Evolutionary conservation across 2,113 vertebrate species (phyloP), one percentile per base, ranked within the genome.

Genomic region (Prinia subflava): DNA sequence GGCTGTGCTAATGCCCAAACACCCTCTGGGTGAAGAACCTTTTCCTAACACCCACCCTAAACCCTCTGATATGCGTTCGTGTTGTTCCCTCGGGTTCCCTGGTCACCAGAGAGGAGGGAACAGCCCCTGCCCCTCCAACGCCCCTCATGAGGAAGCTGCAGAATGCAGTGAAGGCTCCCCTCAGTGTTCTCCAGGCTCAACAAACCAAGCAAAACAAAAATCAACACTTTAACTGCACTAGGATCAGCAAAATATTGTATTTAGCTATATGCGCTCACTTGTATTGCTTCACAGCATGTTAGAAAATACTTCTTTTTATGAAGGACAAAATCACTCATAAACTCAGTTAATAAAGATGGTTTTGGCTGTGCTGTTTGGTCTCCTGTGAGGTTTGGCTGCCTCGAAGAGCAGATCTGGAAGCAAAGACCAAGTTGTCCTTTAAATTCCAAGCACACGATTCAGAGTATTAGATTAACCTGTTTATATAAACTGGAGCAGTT

Each of bases 241-340:
- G 37, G 50, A 60, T 19, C 59, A 53, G 41, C 20, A 42, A 65
- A 73, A 19, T 24, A 39, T 1, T 28, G 30, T 3, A 7, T 68
- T n/a, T 52, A n/a, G 55, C 21, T 4, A 13, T 4, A 20, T 31
- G 25, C 0, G 0, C 33, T 52, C 33, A 2, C 33, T 11, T 46
- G 23, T 23, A 1, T 37, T 37, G 8, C 9, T 33, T 57, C 24
- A 28, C 42, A 42, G 31, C 23, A 1, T 3, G 2, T 24, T 41
- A 33, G 41, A 46, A 67, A 75, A 52, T 6, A 3, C 7, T 55
- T 25, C 4, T 35, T 24, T 49, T 35, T 28, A 46, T 52, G 42
- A 56, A 91, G 44, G 68, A 63, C 42, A 73, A 69, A 83, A 83
- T 31, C 37, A 65, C 31, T n/a, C 30, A 4, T 0, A 7, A 63